Percentiles rank a stretch among this genome's conserved stretches.
Evolutionary conservation across 2,113 vertebrate species (phyloP).

Genomic region (Ptilonorhynchus violaceus): DNA sequence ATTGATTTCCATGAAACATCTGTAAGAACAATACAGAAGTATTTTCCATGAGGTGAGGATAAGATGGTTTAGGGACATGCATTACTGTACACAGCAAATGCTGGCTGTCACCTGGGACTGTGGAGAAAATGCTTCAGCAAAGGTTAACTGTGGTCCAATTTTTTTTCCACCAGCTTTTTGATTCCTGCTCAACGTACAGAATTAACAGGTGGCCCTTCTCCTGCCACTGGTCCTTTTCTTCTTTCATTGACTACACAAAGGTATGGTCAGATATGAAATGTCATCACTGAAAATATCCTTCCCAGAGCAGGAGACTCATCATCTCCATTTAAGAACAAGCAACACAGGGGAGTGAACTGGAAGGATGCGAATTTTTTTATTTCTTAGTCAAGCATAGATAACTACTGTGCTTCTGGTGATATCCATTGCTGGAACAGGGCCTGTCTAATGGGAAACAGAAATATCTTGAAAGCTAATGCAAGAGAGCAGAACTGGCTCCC

Average conservation of each 20-base stretch:
- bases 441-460: not conserved
- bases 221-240: not conserved
- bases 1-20: constrained; percentile 32
- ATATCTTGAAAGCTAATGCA: not conserved
- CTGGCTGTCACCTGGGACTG: not conserved
- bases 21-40: constrained; percentile 25
- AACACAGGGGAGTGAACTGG: not conserved
- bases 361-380: not conserved
- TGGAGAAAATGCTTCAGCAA: not conserved
- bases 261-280: not conserved
- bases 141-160: not conserved
- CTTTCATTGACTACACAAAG: not conserved
- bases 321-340: not conserved
- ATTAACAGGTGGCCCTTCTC: not conserved
- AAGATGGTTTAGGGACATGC: not conserved
- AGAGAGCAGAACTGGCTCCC: not conserved
- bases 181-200: not conserved
- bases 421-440: not conserved
- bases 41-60: not conserved
- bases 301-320: not conserved
- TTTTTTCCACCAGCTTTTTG: not conserved
- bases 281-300: not conserved
- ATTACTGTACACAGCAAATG: not conserved
- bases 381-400: not conserved
- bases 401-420: not conserved